These are phyloP conservation scores for Xestoiulus laeticollis DNA, from an alignment of 2,888 invertebrate genomes.

Conservation along the genomic window DNA sequence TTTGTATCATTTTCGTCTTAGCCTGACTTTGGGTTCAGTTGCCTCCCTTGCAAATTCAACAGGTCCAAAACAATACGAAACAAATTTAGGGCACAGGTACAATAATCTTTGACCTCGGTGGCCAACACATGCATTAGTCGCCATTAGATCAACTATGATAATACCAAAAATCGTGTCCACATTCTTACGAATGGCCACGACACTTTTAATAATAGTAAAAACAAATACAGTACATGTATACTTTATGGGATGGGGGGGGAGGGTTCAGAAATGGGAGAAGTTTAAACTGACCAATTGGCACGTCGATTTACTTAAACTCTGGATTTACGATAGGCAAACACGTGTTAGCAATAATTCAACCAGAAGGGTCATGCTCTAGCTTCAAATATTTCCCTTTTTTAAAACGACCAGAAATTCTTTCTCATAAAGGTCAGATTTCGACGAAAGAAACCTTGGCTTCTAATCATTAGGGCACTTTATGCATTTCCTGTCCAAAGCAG, in stretches of 20 bases:
- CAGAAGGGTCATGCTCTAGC: constrained; percentile 6
- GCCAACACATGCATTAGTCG: neutral
- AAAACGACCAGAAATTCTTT: constrained; percentile 24
- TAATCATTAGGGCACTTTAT: neutral
- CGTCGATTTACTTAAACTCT: neutral
- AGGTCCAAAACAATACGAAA: neutral
- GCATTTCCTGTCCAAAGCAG: neutral
- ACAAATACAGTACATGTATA: neutral
- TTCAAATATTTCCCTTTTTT: constrained; percentile 25
- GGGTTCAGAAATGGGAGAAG: neutral
- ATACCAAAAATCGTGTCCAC: neutral
- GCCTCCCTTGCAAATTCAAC: neutral
- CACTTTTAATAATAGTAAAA: neutral
- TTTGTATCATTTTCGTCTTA: neutral
- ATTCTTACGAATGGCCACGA: neutral
- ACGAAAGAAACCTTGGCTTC: neutral
- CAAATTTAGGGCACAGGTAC: constrained; percentile 35
- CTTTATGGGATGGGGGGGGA: too few relatives aligned
- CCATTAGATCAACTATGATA: neutral
- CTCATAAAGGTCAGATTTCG: neutral
- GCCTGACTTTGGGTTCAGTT: neutral
- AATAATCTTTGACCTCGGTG: constrained; percentile 23
- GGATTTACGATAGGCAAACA: neutral
- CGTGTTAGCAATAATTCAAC: constrained; percentile 5
- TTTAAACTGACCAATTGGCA: neutral